Percentiles rank a stretch among this genome's conserved stretches.
These are phyloP conservation scores for Acromyrmex echinatior DNA, from an alignment of 1,140 invertebrate genomes.

Conservation along the genomic window DNA sequence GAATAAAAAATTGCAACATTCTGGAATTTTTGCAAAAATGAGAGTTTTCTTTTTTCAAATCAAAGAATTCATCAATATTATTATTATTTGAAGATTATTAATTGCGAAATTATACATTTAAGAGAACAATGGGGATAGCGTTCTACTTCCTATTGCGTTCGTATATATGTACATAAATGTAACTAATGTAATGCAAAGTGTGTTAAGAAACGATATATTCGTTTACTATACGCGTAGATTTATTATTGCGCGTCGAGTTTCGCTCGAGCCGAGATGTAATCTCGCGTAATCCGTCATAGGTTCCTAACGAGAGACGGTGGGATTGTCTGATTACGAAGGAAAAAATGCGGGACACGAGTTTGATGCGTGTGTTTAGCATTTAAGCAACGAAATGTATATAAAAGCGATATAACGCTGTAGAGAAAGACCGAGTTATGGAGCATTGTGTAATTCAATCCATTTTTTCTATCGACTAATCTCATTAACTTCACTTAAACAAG, in stretches of 20 bases:
- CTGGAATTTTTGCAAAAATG: background rate
- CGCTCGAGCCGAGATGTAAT: slow-evolving; percentile 12
- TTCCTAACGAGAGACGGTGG: slow-evolving; percentile 26
- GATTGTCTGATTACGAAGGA: background rate
- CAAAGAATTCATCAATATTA: slow-evolving; percentile 3
- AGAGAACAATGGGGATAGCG: background rate
- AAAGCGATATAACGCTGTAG: slow-evolving; percentile 16
- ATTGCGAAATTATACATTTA: slow-evolving; percentile 24
- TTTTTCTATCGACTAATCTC: background rate
- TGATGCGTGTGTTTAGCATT: slow-evolving; percentile 31
- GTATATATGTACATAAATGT: slow-evolving; percentile 34
- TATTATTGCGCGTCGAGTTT: slow-evolving; percentile 28
- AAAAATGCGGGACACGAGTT: background rate
- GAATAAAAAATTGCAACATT: slow-evolving; percentile 11
- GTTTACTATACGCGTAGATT: slow-evolving; percentile 17
- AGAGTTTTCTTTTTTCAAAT: slow-evolving; percentile 22
- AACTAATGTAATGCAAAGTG: slow-evolving; percentile 41
- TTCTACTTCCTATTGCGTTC: slow-evolving; percentile 3
- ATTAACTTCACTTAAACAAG: slow-evolving; percentile 9
- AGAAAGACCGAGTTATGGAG: slow-evolving; percentile 31
- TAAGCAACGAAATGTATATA: slow-evolving; percentile 40
- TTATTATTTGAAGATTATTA: slow-evolving; percentile 1
- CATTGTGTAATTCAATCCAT: slow-evolving; percentile 15
- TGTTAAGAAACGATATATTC: slow-evolving; percentile 16
- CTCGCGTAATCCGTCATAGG: slow-evolving; percentile 25